Evolutionary conservation across 35 echinoderm and acorn worm genomes (phyloP).

Genomic region (Patiria miniata): DNA sequence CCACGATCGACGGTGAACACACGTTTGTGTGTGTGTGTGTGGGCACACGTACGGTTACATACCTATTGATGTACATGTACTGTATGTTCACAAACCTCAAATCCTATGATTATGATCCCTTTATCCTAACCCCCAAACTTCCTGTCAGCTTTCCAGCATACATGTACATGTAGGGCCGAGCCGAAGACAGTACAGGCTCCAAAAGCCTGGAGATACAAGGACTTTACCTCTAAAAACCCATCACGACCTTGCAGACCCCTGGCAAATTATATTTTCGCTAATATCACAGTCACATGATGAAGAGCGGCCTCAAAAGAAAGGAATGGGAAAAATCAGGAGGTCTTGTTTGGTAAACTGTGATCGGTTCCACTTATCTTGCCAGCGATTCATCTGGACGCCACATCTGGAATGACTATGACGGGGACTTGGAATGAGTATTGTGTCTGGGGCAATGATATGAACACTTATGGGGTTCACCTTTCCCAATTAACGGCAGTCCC

Average conservation of each 20-base stretch:
- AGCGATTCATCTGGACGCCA: not conserved
- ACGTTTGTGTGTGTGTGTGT: too few relatives aligned
- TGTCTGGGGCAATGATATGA: not conserved
- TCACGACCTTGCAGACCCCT: not conserved
- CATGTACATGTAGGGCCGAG: not conserved
- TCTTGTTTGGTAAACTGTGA: too few relatives aligned
- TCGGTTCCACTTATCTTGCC: too few relatives aligned
- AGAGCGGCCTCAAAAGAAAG: not conserved
- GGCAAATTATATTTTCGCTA: not conserved
- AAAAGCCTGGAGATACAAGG: not conserved
- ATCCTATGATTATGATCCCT: too few relatives aligned
- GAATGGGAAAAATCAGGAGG: too few relatives aligned
- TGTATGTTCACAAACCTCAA: too few relatives aligned
- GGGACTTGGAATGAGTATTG: not conserved
- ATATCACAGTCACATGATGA: slow-evolving; percentile 21
- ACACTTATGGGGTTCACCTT: not conserved
- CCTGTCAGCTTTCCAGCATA: not conserved
- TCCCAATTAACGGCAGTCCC: slow-evolving; percentile 21
- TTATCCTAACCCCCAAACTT: not conserved
- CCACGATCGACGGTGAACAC: too few relatives aligned
- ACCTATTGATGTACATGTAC: too few relatives aligned
- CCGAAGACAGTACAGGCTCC: not conserved
- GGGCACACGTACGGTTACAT: too few relatives aligned
- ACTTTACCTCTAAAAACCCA: not conserved
- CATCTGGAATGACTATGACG: slow-evolving; percentile 20